Conservation (phyloP, 1,140 invertebrate genomes). For the Asbolus verrucosus region DNA sequence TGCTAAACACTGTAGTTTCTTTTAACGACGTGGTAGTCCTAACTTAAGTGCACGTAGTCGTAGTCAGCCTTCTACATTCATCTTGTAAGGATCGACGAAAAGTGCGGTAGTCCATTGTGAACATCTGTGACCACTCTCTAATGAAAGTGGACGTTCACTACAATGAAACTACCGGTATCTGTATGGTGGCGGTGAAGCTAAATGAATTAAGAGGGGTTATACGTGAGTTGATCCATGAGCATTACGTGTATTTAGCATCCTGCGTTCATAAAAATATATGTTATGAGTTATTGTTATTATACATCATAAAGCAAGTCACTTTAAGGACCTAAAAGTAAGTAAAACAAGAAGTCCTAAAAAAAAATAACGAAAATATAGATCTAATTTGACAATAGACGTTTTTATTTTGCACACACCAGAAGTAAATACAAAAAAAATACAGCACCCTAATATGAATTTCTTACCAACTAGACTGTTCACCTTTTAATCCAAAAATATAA, state of each 20-base stretch:
- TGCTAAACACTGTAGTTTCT: conserved; percentile 12
- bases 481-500: too few relatives aligned
- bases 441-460: too few relatives aligned
- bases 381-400: neutral
- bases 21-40: conserved; percentile 15
- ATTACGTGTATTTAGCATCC: conserved; percentile 29
- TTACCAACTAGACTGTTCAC: too few relatives aligned
- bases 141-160: conserved; percentile 13
- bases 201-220: conserved; percentile 46
- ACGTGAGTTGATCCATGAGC: conserved; percentile 10
- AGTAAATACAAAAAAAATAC: too few relatives aligned
- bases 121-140: conserved; percentile 46
- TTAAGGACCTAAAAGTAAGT: conserved; percentile 12
- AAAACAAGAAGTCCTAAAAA: conserved; percentile 19
- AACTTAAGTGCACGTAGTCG: conserved; percentile 16
- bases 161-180: conserved; percentile 11
- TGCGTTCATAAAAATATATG: conserved; percentile 15
- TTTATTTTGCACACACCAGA: neutral
- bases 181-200: neutral
- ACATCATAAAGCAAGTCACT: conserved; percentile 20
- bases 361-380: neutral
- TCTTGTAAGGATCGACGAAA: conserved; percentile 12
- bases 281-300: conserved; percentile 20
- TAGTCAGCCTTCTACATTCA: neutral
- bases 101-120: conserved; percentile 28